Percentiles rank a stretch among this genome's conserved stretches.
Conservation (phyloP, 2,888 invertebrate genomes). For the Dexiosoma caninum region DNA sequence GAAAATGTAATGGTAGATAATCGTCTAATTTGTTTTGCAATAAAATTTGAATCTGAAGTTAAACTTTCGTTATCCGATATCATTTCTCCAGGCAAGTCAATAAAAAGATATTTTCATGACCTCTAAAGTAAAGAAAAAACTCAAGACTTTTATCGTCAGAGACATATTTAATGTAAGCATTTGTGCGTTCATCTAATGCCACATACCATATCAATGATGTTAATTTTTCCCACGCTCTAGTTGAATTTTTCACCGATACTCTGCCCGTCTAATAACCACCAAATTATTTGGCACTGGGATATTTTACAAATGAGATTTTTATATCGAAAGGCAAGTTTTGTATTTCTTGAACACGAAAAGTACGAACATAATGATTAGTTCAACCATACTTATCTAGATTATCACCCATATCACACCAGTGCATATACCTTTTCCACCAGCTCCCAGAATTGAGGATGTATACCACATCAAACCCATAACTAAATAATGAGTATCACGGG, state of each 20-base stretch:
- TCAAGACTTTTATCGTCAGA: conserved; percentile 73
- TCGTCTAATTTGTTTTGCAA: conserved; percentile 89
- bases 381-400: conserved; percentile 90
- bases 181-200: conserved; percentile 86
- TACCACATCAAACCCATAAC: conserved; percentile 99
- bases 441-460: conserved; percentile 83
- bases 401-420: conserved; percentile 95
- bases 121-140: conserved; percentile 83
- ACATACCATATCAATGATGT: conserved; percentile 88
- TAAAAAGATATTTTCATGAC: conserved; percentile 79
- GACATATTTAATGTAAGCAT: conserved; percentile 78
- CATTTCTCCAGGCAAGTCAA: conserved; percentile 82
- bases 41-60: conserved; percentile 86
- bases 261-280: conserved; percentile 97
- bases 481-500: conserved; percentile 91
- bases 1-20: too few relatives aligned
- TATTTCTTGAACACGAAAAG: conserved; percentile 94
- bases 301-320: conserved; percentile 93
- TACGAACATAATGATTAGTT: conserved; percentile 94
- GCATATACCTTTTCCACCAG: conserved; percentile 88
- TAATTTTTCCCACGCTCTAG: conserved; percentile 72
- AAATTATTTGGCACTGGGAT: conserved; percentile 85
- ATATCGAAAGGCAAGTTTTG: conserved; percentile 87
- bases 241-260: conserved; percentile 81
- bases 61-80: conserved; percentile 79